Evolutionary conservation across 1,140 invertebrate species (phyloP).

Genomic region (Holcopasites calliopsidis): DNA sequence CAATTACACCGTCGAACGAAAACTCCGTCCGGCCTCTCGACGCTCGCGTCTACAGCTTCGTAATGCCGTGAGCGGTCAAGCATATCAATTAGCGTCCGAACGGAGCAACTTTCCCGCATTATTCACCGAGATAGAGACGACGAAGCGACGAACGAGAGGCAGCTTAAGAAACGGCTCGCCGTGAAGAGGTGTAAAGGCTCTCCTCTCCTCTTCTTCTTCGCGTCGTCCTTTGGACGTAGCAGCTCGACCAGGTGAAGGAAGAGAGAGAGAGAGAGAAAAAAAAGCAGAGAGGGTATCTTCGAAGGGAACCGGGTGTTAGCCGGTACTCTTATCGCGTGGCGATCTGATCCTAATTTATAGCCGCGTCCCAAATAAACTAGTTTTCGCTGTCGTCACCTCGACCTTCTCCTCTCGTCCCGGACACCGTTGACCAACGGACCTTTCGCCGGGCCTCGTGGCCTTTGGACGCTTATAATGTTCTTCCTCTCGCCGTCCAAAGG

Average conservation of each 20-base stretch:
- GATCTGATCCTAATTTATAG: constrained; percentile 81
- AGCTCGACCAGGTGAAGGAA: constrained; percentile 42
- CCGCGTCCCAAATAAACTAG: constrained; percentile 80
- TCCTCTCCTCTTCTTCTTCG: constrained; percentile 13
- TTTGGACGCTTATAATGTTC: constrained; percentile 53
- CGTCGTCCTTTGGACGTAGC: constrained; percentile 29
- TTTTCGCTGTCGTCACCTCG: constrained; percentile 80
- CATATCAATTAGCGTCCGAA: constrained; percentile 21
- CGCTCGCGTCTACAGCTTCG: not conserved
- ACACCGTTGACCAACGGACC: constrained; percentile 10
- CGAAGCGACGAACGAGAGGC: not conserved
- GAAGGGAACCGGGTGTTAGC: constrained; percentile 78
- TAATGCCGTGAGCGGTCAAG: not conserved
- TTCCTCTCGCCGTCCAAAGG: constrained; percentile 22
- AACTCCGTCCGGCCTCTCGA: not conserved
- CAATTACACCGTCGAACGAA: constrained; percentile 1
- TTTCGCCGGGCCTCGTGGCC: constrained; percentile 38
- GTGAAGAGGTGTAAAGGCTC: not conserved
- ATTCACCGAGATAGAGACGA: constrained; percentile 24
- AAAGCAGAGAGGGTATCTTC: constrained; percentile 68
- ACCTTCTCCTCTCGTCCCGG: constrained; percentile 34
- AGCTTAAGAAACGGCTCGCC: not conserved
- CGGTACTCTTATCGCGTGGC: constrained; percentile 78
- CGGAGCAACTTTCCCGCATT: constrained; percentile 15
- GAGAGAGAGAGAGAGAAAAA: constrained; percentile 15